These are phyloP conservation scores for Cyphomyrus discorhynchus DNA, from an alignment of 2,113 vertebrate genomes.

Conservation along the genomic window DNA sequence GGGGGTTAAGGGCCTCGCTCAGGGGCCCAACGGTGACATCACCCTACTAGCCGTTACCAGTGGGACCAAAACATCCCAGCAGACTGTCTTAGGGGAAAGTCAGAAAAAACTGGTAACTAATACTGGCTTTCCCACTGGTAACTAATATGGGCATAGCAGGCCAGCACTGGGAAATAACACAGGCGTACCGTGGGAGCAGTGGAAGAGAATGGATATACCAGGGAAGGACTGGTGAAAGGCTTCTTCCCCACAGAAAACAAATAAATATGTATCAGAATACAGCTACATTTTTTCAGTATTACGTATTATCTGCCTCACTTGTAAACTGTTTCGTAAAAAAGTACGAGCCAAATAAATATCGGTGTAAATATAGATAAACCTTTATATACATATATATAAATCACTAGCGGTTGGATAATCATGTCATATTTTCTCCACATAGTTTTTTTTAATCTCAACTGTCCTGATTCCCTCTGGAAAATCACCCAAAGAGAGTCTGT, in stretches of 20 bases:
- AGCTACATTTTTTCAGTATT: background rate
- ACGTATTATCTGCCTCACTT: background rate
- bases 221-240: background rate
- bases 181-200: background rate
- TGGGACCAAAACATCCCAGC: background rate
- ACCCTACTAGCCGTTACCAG: background rate
- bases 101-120: background rate
- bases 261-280: background rate
- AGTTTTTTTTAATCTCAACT: background rate
- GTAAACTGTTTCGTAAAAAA: background rate
- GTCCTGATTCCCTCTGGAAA: conserved; percentile 5
- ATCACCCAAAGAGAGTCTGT: background rate
- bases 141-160: background rate
- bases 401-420: background rate
- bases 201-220: background rate
- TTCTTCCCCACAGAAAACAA: background rate
- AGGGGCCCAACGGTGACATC: background rate
- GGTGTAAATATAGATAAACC: background rate
- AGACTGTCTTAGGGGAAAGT: background rate
- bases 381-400: background rate
- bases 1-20: background rate
- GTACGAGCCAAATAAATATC: background rate
- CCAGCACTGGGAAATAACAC: background rate
- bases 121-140: background rate
- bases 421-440: background rate